phyloP scores from a whole-genome alignment of 2,888 invertebrate species.

The Drosophila borborema region DNA sequence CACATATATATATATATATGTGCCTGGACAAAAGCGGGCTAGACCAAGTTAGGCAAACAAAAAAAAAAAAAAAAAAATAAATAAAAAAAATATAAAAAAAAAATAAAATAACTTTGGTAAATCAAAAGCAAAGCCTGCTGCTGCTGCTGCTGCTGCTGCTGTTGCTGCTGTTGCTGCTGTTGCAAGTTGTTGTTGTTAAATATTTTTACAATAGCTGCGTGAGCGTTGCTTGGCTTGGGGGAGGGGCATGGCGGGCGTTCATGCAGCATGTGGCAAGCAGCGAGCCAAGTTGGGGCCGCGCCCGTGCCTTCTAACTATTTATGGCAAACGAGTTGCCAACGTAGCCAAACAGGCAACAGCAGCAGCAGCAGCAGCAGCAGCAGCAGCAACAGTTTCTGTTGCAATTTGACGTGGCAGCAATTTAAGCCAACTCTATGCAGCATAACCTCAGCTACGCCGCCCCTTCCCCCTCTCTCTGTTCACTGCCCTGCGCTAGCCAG shows the following conservation, averaged over 20 bases:
- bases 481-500: neutral
- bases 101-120: constrained; percentile 69
- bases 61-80: constrained; percentile 22
- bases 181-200: constrained; percentile 50
- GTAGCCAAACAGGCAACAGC: constrained; percentile 41
- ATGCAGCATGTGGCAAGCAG: constrained; percentile 43
- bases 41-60: constrained; percentile 68
- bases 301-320: constrained; percentile 82
- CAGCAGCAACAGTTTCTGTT: constrained; percentile 26
- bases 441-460: constrained; percentile 7
- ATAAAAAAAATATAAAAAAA: constrained; percentile 47
- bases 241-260: neutral
- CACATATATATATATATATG: neutral
- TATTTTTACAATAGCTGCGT: constrained; percentile 79
- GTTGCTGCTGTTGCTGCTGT: constrained; percentile 22
- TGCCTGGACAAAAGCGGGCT: constrained; percentile 46
- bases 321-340: constrained; percentile 75
- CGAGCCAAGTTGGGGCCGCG: constrained; percentile 73
- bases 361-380: constrained; percentile 11
- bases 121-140: constrained; percentile 50
- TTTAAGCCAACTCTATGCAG: constrained; percentile 45
- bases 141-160: constrained; percentile 20
- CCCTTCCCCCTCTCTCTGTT: neutral
- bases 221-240: constrained; percentile 35
- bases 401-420: constrained; percentile 61